Conservation (phyloP, 2,797 vertebrate species). For the Nyctibius grandis region DNA sequence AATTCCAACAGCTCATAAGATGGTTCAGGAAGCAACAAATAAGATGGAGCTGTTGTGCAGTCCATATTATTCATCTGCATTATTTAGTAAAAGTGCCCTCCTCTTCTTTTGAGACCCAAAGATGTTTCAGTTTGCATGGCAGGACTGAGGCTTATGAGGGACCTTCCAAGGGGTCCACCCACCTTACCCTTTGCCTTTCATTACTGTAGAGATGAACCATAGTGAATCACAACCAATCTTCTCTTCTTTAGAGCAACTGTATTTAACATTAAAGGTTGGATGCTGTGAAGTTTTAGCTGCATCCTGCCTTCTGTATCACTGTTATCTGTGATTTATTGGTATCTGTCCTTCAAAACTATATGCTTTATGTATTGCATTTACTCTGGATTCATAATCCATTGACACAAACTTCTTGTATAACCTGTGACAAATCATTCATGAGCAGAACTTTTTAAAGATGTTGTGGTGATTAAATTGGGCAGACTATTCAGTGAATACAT, state of each 20-base stretch:
- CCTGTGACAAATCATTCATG: neutral
- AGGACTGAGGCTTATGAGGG: neutral
- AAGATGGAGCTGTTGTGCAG: neutral
- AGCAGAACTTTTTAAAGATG: neutral
- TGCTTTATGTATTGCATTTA: neutral
- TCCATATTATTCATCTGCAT: neutral
- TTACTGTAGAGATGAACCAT: neutral
- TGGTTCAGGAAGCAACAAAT: neutral
- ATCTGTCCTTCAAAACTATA: neutral
- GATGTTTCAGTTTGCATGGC: neutral
- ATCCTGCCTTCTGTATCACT: neutral
- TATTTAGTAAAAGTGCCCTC: neutral
- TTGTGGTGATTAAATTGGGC: neutral
- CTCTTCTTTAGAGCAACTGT: neutral
- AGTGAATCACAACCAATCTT: neutral
- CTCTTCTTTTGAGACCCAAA: neutral
- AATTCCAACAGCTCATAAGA: neutral
- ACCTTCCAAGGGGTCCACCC: neutral
- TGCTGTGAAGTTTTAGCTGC: neutral
- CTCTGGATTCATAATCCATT: neutral
- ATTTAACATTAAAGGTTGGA: neutral
- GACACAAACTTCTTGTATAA: neutral
- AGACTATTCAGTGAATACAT: neutral
- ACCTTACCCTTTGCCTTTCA: neutral
- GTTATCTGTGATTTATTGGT: neutral